Base-by-base conservation (phyloP, 2,113 vertebrate genomes). In the Eclectus roratus region DNA sequence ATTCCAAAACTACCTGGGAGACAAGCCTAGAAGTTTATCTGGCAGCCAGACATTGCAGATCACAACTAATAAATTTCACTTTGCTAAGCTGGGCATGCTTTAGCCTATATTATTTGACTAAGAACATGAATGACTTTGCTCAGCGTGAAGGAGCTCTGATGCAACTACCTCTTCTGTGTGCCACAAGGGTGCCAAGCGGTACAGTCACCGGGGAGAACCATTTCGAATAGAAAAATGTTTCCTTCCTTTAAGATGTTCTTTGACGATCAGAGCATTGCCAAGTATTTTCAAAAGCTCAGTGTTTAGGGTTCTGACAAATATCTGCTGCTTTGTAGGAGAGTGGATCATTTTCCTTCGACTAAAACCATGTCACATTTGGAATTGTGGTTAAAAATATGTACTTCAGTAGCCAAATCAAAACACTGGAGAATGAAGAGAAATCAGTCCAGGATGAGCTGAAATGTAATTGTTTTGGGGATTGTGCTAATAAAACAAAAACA, bases 41-140 rank as follows among this genome's bases (percentile, higher is more conserved):
- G 80, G 80, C 88, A 93, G 90, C 77, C 92, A 96, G 80, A 85
- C 56, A 80, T 29, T 5, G 2, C 16, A 76, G 83, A 73, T 93
- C 95, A 94, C 96, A 94, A 92, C 83, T 76, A 95, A 93, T 95
- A 96, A 91, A 93, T 94, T 86, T 85, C 83, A 87, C 39, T 85
- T 91, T 94, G 56, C 2, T 1, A 85, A 81, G 52, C 7, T 85
- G 80, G 91, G 49, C 65, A 72, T 87, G 78, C 47, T 72, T 68
- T 37, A 89, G 28, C 56, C 83, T 72, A 6, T 46, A 79, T 52
- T 74, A 79, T 85, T 44, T 81, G 79, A 93, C 52, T 88, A 76
- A 84, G 72, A 88, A 41, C 28, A 56, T 72, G 61, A 93, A 91
- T 86, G 77, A 58, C 82, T 89, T 49, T 35, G 64, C 50, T 79